Evolutionary conservation across 2,888 invertebrate genomes (phyloP).

Genomic region (Trichopria drosophilae): DNA sequence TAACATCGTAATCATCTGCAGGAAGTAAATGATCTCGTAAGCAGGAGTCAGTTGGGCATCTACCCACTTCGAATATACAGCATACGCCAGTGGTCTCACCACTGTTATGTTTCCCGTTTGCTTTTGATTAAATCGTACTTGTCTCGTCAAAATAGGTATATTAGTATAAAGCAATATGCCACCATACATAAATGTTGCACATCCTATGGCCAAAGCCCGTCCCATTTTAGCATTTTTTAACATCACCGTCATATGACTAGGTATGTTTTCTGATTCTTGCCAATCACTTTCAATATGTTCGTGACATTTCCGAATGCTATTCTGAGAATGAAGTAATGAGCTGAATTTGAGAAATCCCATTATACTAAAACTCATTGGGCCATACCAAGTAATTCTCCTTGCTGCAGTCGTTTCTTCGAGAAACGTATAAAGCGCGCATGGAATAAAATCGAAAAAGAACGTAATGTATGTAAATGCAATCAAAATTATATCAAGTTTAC

Average conservation of each 20-base stretch:
- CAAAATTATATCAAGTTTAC: too few species aligned
- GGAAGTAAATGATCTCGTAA: slow-evolving; percentile 21
- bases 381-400: too few species aligned
- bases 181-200: too few species aligned
- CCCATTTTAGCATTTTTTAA: slow-evolving; percentile 20
- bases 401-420: too few species aligned
- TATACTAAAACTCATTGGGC: too few species aligned
- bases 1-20: slow-evolving; percentile 19
- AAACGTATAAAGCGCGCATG: too few species aligned
- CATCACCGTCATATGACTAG: slow-evolving; percentile 8
- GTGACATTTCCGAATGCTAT: too few species aligned
- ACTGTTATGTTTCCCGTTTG: slow-evolving; percentile 9
- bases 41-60: slow-evolving; percentile 16
- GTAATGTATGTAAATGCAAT: too few species aligned
- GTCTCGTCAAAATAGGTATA: slow-evolving; percentile 10
- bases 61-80: slow-evolving; percentile 17
- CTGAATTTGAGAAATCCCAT: too few species aligned
- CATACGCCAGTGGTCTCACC: slow-evolving; percentile 25
- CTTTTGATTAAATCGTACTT: background rate
- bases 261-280: too few species aligned
- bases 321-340: too few species aligned
- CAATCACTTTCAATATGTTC: slow-evolving; percentile 22
- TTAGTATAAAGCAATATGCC: slow-evolving; percentile 24
- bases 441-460: too few species aligned
- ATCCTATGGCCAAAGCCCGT: slow-evolving; percentile 11